Conservation (phyloP, 2,113 vertebrate species). For the Oncorhynchus mykiss region DNA sequence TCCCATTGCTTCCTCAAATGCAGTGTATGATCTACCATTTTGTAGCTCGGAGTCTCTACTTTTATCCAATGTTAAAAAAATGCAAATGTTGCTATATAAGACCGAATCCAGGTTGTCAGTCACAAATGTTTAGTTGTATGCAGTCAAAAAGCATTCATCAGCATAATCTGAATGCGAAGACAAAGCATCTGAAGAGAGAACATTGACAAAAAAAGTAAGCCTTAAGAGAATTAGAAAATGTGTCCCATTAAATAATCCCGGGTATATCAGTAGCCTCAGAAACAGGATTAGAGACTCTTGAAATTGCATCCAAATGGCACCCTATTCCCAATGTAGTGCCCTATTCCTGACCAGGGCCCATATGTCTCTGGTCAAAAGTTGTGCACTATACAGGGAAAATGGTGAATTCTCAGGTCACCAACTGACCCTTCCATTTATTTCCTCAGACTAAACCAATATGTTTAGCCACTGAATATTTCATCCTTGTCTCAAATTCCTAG, state of each 20-base stretch:
- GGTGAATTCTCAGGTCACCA: conserved; percentile 1
- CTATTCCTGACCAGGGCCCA: too few species aligned
- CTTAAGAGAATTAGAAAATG: background rate
- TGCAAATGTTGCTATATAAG: too few species aligned
- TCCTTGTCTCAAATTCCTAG: conserved; percentile 61
- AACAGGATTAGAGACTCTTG: background rate
- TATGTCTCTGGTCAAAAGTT: too few species aligned
- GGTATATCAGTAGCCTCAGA: conserved; percentile 1
- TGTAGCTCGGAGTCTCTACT: too few species aligned
- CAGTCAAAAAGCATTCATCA: conserved; percentile 17
- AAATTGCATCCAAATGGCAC: too few species aligned
- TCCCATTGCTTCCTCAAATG: too few species aligned
- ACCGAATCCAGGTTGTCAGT: too few species aligned
- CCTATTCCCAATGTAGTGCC: too few species aligned
- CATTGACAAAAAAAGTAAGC: conserved; percentile 7
- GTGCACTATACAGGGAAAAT: too few species aligned
- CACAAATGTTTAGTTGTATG: background rate
- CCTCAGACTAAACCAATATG: conserved; percentile 45
- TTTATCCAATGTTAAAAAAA: too few species aligned
- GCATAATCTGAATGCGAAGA: background rate
- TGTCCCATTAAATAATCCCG: background rate
- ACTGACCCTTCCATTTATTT: conserved; percentile 13
- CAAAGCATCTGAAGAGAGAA: background rate
- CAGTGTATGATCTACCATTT: too few species aligned
- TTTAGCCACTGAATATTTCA: conserved; percentile 63